A percentile compares a stretch with the other conserved stretches of the same genome.
phyloP scores from a whole-genome alignment of 2,888 invertebrate genomes.

The Plemyria rubiginata region DNA sequence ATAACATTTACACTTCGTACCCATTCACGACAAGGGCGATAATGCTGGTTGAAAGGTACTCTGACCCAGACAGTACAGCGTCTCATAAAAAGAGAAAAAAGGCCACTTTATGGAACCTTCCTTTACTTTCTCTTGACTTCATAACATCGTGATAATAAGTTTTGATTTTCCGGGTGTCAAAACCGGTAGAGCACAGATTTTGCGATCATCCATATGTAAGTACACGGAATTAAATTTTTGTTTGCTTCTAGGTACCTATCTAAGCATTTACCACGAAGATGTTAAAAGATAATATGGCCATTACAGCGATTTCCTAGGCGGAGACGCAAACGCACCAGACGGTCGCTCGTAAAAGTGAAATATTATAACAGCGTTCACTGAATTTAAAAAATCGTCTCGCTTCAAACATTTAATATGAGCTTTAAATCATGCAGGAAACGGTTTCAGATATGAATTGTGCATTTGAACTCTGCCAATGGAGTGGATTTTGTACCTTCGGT shows the following conservation, averaged over 20 bases:
- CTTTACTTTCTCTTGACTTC: no score
- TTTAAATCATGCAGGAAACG: slow-evolving; percentile 57
- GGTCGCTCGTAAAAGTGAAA: slow-evolving; percentile 80
- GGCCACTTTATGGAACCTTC: no score
- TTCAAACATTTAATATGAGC: slow-evolving; percentile 59
- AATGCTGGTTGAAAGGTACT: no score
- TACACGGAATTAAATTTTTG: background rate
- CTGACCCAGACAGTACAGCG: no score
- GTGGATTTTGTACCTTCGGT: background rate
- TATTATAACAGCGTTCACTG: slow-evolving; percentile 77
- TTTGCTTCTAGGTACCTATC: background rate
- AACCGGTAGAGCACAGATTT: no score
- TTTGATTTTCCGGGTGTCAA: no score
- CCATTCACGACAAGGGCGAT: no score
- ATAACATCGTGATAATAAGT: no score
- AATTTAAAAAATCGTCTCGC: slow-evolving; percentile 75
- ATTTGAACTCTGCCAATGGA: slow-evolving; percentile 32
- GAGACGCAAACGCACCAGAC: slow-evolving; percentile 76
- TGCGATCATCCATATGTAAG: no score
- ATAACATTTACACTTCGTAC: background rate
- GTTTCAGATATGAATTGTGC: slow-evolving; percentile 45
- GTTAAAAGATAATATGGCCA: slow-evolving; percentile 70
- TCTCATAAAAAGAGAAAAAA: no score
- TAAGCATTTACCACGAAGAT: slow-evolving; percentile 59
- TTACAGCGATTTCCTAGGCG: slow-evolving; percentile 74